Evolutionary conservation across 2,113 vertebrate genomes (phyloP).

Genomic region (Neodontobutis hainanensis): DNA sequence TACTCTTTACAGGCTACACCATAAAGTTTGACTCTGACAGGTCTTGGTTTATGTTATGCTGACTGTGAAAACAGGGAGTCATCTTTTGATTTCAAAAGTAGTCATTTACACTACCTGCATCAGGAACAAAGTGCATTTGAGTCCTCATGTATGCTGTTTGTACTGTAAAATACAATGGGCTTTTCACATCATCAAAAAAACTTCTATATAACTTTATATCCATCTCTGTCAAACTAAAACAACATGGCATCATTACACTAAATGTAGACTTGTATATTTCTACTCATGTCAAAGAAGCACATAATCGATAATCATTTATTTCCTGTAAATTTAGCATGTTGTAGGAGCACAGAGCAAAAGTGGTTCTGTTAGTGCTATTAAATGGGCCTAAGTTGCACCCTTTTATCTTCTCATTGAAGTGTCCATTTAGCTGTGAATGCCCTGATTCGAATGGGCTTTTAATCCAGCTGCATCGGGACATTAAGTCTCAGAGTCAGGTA

Average conservation of each 20-base stretch:
- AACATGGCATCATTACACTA: neutral
- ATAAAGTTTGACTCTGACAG: too few relatives aligned
- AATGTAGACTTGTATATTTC: neutral
- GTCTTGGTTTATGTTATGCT: neutral
- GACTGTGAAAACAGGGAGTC: neutral
- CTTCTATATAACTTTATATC: too few relatives aligned
- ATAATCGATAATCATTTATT: too few relatives aligned
- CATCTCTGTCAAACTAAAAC: neutral
- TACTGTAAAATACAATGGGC: neutral
- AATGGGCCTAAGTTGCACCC: neutral
- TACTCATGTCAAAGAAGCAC: too few relatives aligned
- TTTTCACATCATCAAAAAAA: neutral
- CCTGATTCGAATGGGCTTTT: slow-evolving; percentile 35
- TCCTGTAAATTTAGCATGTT: too few relatives aligned
- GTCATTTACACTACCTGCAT: neutral
- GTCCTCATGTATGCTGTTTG: neutral
- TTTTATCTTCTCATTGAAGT: slow-evolving; percentile 36
- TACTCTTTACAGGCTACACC: too few relatives aligned
- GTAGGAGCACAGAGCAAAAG: neutral
- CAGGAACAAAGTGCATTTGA: neutral
- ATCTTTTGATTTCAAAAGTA: neutral
- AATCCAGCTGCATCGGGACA: slow-evolving; percentile 33
- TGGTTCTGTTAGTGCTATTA: slow-evolving; percentile 9
- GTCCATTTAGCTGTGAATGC: slow-evolving; percentile 1
- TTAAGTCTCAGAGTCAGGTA: slow-evolving; percentile 21